These are phyloP conservation scores for Lordiphosa collinella DNA, from an alignment of 1,140 invertebrate species.

Conservation along the genomic window DNA sequence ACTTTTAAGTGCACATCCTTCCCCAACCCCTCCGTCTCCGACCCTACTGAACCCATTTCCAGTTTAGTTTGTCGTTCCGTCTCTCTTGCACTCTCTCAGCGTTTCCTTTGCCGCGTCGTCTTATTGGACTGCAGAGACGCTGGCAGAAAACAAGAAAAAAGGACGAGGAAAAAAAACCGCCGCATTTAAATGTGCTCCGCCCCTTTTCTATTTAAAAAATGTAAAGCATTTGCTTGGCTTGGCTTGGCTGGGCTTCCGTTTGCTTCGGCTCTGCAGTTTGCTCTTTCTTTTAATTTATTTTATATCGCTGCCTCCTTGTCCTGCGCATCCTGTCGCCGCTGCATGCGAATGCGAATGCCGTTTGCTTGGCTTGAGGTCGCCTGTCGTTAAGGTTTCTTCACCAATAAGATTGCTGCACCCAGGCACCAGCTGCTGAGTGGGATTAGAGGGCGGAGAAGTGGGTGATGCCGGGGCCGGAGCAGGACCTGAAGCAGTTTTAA, in stretches of 20 bases:
- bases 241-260: constrained; percentile 11
- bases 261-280: constrained; percentile 35
- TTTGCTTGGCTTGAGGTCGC: constrained; percentile 37
- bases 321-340: constrained; percentile 15
- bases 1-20: constrained; percentile 69
- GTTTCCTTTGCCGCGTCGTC: constrained; percentile 47
- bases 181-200: constrained; percentile 75
- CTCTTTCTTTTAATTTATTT: constrained; percentile 75
- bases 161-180: constrained; percentile 24
- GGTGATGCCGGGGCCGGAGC: background rate
- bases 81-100: constrained; percentile 24
- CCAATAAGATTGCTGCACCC: constrained; percentile 55
- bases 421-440: constrained; percentile 1
- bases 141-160: constrained; percentile 29
- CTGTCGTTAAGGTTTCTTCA: constrained; percentile 31
- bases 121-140: constrained; percentile 62
- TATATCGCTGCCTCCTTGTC: constrained; percentile 53
- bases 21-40: background rate
- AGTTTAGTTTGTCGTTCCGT: constrained; percentile 33
- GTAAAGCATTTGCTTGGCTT: constrained; percentile 57
- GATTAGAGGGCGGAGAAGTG: background rate
- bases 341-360: constrained; percentile 11
- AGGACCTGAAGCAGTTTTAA: constrained; percentile 13
- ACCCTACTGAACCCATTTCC: background rate
- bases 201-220: constrained; percentile 77